phyloP scores from a whole-genome alignment of 2,888 invertebrate species.

The Nezara viridula region DNA sequence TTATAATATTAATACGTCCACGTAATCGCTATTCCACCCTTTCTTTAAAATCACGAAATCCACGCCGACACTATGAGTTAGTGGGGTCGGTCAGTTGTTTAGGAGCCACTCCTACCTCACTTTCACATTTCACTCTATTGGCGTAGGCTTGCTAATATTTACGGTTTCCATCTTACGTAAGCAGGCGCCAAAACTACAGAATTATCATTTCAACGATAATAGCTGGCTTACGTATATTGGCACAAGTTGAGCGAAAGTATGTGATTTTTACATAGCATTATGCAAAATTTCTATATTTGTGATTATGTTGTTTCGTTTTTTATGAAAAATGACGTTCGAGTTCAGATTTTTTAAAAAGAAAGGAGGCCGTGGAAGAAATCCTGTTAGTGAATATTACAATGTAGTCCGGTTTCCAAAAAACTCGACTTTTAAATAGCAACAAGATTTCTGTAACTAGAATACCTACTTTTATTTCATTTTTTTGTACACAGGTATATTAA shows the following conservation, averaged over 20 bases:
- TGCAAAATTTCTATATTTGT: neutral
- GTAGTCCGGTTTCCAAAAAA: too few species aligned
- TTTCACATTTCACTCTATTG: constrained; percentile 36
- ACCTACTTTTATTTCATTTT: too few species aligned
- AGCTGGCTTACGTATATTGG: neutral
- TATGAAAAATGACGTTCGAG: neutral
- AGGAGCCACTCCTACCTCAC: neutral
- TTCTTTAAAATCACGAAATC: neutral
- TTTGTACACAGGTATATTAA: too few species aligned
- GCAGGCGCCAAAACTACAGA: neutral
- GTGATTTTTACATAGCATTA: neutral
- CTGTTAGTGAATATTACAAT: too few species aligned
- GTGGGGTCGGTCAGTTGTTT: neutral
- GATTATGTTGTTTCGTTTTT: too few species aligned
- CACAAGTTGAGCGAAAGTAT: neutral
- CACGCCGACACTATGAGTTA: neutral
- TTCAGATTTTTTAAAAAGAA: neutral
- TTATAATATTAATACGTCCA: too few species aligned
- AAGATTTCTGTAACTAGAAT: too few species aligned
- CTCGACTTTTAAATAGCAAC: too few species aligned
- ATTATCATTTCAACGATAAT: neutral
- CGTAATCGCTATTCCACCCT: too few species aligned
- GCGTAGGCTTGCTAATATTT: constrained; percentile 28
- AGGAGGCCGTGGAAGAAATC: neutral
- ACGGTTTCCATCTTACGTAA: neutral